Evolutionary conservation across 2,797 vertebrate genomes (phyloP).

Genomic region (Cuculus canorus): DNA sequence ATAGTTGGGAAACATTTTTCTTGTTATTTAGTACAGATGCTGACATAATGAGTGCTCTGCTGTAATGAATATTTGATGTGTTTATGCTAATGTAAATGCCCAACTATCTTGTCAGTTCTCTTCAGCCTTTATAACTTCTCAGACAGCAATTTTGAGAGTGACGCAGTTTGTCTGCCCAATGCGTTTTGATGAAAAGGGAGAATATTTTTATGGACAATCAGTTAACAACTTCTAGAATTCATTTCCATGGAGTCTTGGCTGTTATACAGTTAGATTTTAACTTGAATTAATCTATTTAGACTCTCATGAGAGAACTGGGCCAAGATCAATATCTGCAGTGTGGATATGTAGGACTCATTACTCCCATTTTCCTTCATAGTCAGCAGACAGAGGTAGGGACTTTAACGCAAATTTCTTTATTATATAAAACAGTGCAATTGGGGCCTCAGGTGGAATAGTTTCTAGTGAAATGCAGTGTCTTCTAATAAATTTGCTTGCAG

Average conservation of each 20-base stretch:
- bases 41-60: slow-evolving; percentile 54
- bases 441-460: neutral
- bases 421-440: neutral
- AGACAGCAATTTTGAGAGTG: neutral
- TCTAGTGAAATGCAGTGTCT: neutral
- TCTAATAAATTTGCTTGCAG: neutral
- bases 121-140: neutral
- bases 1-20: slow-evolving; percentile 43
- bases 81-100: slow-evolving; percentile 36
- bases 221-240: neutral
- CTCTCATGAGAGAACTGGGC: neutral
- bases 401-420: neutral
- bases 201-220: neutral
- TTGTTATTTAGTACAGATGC: slow-evolving; percentile 50
- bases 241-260: neutral
- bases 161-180: neutral
- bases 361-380: neutral
- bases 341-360: neutral
- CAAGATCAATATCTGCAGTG: neutral
- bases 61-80: slow-evolving; percentile 67
- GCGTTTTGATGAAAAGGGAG: neutral
- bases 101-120: neutral
- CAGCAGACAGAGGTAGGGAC: neutral
- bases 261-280: neutral
- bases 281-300: neutral